A percentile compares a stretch with the other conserved stretches of the same genome.
phyloP scores from a whole-genome alignment of 2,888 invertebrate genomes.

The Terebella lapidaria region DNA sequence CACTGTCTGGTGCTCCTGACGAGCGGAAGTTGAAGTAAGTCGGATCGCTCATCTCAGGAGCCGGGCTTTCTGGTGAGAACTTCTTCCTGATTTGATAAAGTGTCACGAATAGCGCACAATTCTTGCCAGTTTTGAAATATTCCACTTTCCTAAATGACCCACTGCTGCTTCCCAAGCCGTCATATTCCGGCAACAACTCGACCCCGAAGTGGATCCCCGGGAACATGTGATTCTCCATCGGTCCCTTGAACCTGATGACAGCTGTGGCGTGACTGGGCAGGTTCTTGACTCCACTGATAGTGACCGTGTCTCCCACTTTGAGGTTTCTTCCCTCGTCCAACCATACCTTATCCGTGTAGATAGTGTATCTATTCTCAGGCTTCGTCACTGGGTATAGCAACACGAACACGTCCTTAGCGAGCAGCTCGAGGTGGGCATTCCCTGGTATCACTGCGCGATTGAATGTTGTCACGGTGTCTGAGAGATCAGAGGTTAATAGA shows the following conservation, averaged over 20 bases:
- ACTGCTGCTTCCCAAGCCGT: conserved; percentile 3
- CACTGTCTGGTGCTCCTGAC: background rate
- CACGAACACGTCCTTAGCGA: too few relatives aligned
- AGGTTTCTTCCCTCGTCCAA: background rate
- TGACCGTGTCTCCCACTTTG: background rate
- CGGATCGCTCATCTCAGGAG: too few relatives aligned
- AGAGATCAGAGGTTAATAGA: too few relatives aligned
- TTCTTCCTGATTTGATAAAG: too few relatives aligned
- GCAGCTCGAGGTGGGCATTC: too few relatives aligned
- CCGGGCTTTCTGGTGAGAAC: too few relatives aligned
- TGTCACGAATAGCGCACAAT: conserved; percentile 8
- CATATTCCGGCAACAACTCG: background rate
- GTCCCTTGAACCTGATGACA: background rate
- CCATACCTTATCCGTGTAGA: background rate
- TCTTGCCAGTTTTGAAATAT: conserved; percentile 3
- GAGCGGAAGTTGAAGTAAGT: background rate
- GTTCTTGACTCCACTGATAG: background rate
- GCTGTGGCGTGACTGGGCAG: background rate
- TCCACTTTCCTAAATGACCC: background rate
- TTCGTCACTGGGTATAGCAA: too few relatives aligned
- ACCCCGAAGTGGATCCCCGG: conserved; percentile 4
- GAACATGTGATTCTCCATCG: background rate
- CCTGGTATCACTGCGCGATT: too few relatives aligned
- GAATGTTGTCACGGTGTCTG: too few relatives aligned
- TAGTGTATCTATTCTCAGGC: too few relatives aligned